phyloP scores from a whole-genome alignment of 1,140 invertebrate species.

The Orussus abietinus region DNA sequence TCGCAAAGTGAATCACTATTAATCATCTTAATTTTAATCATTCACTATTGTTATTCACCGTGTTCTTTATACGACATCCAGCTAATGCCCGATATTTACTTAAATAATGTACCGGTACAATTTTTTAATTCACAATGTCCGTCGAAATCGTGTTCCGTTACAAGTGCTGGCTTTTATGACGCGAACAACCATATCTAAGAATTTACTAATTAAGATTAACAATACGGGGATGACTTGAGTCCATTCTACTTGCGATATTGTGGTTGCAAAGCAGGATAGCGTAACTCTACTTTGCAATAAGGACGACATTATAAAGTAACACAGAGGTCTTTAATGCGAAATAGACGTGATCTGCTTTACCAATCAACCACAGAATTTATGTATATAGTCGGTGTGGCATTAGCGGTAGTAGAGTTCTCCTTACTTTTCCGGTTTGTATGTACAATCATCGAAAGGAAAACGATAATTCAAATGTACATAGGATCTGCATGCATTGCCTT shows the following conservation, averaged over 20 bases:
- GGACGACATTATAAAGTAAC: slow-evolving; percentile 11
- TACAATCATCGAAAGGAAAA: slow-evolving; percentile 17
- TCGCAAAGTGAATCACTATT: too few relatives aligned
- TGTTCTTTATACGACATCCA: background rate
- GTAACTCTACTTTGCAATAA: background rate
- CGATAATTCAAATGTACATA: slow-evolving; percentile 34
- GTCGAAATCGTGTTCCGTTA: too few relatives aligned
- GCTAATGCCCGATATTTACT: background rate
- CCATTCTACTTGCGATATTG: background rate
- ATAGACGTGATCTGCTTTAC: slow-evolving; percentile 19
- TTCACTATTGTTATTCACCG: background rate
- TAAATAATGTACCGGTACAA: background rate
- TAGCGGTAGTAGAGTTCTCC: slow-evolving; percentile 23
- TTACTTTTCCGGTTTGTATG: slow-evolving; percentile 28
- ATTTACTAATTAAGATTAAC: slow-evolving; percentile 15
- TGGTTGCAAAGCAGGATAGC: background rate
- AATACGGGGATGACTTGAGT: slow-evolving; percentile 7
- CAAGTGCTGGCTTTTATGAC: slow-evolving; percentile 27
- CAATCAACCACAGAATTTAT: too few relatives aligned
- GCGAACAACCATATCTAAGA: slow-evolving; percentile 37
- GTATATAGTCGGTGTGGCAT: slow-evolving; percentile 31
- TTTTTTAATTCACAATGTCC: too few relatives aligned
- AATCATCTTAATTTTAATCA: background rate
- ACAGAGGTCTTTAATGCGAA: slow-evolving; percentile 12
- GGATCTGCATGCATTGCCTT: too few relatives aligned